phyloP scores from a whole-genome alignment of 2,113 vertebrate species.

The Hystrix cristata region DNA sequence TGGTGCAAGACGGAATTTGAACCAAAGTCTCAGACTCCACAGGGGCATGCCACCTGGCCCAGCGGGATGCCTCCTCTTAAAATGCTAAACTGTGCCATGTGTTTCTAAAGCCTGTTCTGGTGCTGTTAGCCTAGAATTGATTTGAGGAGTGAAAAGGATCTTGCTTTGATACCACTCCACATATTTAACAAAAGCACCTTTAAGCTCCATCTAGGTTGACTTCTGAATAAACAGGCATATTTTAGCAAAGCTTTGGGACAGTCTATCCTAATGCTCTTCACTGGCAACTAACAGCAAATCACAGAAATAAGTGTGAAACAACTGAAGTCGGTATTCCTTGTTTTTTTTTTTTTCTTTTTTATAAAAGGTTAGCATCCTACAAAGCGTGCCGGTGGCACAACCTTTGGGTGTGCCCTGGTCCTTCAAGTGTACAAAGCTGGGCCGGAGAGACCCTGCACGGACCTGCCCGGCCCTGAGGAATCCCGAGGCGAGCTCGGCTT shows the following conservation, averaged over 20 bases:
- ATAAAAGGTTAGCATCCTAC: neutral
- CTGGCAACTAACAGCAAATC: neutral
- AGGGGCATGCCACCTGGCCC: fast-evolving
- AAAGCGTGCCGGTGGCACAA: fast-evolving
- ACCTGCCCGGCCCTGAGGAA: neutral
- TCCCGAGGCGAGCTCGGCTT: conserved; percentile 51
- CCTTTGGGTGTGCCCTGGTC: fast-evolving
- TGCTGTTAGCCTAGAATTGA: neutral
- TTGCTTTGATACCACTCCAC: neutral
- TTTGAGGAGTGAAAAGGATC: neutral
- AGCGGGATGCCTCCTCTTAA: neutral
- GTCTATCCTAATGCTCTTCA: neutral
- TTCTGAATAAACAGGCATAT: neutral
- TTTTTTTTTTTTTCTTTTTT: neutral
- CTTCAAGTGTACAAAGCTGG: neutral
- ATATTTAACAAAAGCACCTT: neutral
- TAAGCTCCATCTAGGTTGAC: neutral
- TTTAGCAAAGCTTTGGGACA: neutral
- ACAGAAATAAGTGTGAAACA: neutral
- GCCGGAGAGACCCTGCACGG: neutral
- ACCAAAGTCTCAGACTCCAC: neutral
- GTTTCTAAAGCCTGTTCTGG: neutral
- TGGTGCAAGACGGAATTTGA: neutral
- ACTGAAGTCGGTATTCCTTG: neutral
- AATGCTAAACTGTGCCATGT: neutral